Conservation (phyloP, 2,113 vertebrate genomes). For the Alectura lathami region DNA sequence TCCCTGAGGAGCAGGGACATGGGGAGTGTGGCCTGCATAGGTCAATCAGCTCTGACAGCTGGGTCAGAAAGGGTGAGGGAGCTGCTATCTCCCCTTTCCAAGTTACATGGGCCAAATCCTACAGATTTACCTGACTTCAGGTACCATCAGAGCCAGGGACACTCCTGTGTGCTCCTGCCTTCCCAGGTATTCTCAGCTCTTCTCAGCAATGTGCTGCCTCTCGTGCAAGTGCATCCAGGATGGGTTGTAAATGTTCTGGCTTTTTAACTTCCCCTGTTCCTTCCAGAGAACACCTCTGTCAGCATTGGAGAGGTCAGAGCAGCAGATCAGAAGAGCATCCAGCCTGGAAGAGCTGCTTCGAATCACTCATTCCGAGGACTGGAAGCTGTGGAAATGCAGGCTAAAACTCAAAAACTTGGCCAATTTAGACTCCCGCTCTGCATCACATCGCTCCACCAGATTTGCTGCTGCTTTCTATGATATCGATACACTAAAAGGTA, state of each 20-base stretch:
- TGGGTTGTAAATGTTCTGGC: background rate
- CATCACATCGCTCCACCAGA: conserved; percentile 89
- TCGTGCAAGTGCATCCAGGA: background rate
- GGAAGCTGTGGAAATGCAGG: conserved; percentile 94
- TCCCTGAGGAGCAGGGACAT: background rate
- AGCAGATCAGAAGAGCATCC: conserved; percentile 86
- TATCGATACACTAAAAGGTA: conserved; percentile 92
- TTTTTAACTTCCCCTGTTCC: background rate
- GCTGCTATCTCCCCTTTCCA: background rate
- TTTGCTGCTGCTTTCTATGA: conserved; percentile 93
- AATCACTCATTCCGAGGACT: conserved; percentile 90
- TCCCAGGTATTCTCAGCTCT: background rate
- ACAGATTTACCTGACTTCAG: accelerated
- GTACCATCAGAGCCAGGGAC: background rate
- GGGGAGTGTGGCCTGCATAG: background rate
- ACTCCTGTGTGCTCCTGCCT: background rate
- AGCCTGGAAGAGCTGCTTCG: conserved; percentile 91
- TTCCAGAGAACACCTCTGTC: conserved; percentile 71
- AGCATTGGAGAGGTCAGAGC: conserved; percentile 84
- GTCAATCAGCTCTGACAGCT: background rate
- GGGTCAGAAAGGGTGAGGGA: background rate
- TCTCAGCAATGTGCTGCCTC: background rate
- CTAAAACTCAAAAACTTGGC: conserved; percentile 84
- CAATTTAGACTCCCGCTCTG: conserved; percentile 75
- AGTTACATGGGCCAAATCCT: background rate